Conservation (phyloP, 1,140 invertebrate species). For the Orchesella cincta region DNA sequence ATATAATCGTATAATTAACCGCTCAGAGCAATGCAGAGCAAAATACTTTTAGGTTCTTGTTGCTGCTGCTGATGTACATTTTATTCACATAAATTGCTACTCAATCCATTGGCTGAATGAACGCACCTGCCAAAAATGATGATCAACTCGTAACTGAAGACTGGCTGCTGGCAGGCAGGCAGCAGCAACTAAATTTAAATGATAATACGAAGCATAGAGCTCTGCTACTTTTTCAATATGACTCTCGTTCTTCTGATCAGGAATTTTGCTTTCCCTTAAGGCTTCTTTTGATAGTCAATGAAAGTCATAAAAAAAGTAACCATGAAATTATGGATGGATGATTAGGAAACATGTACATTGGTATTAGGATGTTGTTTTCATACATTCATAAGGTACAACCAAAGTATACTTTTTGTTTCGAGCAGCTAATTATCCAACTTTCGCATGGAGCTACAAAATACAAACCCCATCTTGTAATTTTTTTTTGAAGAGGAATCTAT, state of each 20-base stretch:
- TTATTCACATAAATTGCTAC: not conserved
- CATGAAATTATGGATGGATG: conserved; percentile 2
- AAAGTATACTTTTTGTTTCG: no score
- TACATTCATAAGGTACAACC: no score
- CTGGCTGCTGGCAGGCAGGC: not conserved
- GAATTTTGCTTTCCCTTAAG: conserved; percentile 7
- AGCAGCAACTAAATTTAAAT: not conserved
- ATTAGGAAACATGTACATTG: not conserved
- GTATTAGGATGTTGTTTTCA: no score
- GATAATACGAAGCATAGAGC: not conserved
- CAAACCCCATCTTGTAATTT: not conserved
- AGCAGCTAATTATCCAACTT: no score
- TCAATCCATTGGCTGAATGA: not conserved
- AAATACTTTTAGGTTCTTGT: not conserved
- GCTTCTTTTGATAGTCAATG: not conserved
- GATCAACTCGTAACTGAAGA: not conserved
- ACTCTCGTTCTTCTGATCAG: not conserved
- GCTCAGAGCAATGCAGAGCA: conserved; percentile 13
- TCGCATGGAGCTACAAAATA: no score
- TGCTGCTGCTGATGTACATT: not conserved
- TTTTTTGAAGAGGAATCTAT: no score
- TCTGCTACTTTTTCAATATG: not conserved
- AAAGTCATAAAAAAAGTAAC: conserved; percentile 11
- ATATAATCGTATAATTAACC: conserved; percentile 27
- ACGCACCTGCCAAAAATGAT: conserved; percentile 19